Evolutionary conservation across 1,140 invertebrate species (phyloP).

Genomic region (Triops longicaudatus): DNA sequence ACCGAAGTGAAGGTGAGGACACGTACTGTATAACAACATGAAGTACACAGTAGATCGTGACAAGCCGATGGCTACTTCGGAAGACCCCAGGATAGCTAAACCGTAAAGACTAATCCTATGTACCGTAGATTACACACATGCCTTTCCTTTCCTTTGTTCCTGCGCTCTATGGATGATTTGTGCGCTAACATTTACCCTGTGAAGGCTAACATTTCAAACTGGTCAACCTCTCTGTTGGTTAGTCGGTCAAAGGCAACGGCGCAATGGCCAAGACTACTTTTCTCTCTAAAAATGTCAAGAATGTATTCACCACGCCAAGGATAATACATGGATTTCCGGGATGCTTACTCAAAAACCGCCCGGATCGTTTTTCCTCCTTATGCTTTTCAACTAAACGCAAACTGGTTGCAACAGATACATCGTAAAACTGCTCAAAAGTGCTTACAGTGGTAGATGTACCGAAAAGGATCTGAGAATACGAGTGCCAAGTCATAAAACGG

Average conservation of each 20-base stretch:
- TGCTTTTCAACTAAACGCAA: background rate
- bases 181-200: too few species aligned
- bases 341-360: background rate
- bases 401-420: background rate
- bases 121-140: background rate
- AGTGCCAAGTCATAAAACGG: background rate
- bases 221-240: background rate
- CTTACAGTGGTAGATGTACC: background rate
- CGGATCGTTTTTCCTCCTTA: background rate
- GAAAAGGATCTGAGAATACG: constrained; percentile 12
- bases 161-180: background rate
- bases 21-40: too few species aligned
- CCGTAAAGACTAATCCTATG: too few species aligned
- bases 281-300: background rate
- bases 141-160: background rate
- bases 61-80: too few species aligned
- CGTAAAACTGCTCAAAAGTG: background rate
- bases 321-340: background rate
- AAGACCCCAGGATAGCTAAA: too few species aligned
- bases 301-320: background rate
- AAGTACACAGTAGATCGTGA: too few species aligned
- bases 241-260: background rate
- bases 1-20: too few species aligned
- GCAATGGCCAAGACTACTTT: background rate
- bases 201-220: background rate